phyloP scores from a whole-genome alignment of 2,888 invertebrate species.

The Drepanosiphum platanoidis region DNA sequence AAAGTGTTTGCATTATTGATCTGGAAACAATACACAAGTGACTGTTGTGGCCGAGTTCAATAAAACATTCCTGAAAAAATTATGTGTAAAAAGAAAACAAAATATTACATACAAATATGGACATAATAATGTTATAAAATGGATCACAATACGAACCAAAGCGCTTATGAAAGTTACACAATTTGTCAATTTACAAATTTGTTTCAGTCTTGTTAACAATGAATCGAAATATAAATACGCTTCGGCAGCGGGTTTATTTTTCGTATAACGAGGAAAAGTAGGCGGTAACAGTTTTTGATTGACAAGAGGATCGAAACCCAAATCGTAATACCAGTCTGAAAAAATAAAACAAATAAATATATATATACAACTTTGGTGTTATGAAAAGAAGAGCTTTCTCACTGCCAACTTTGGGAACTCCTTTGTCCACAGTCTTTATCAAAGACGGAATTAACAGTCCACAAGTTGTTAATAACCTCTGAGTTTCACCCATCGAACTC shows the following conservation, averaged over 20 bases:
- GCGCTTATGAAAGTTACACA: conserved; percentile 83
- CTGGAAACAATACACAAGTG: conserved; percentile 89
- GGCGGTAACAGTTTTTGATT: conserved; percentile 97
- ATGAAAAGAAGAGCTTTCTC: neutral
- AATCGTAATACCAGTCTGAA: conserved; percentile 66
- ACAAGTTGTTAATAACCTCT: conserved; percentile 82
- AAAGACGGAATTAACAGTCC: conserved; percentile 78
- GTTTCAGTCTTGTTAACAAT: conserved; percentile 81
- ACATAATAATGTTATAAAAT: neutral
- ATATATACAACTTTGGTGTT: neutral
- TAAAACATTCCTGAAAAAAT: conserved; percentile 84
- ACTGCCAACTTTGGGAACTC: conserved; percentile 40
- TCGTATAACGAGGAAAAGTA: conserved; percentile 95
- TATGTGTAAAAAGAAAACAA: neutral
- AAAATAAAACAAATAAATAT: neutral
- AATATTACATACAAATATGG: neutral
- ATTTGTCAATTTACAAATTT: conserved; percentile 83
- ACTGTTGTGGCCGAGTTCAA: conserved; percentile 87
- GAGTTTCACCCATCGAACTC: conserved; percentile 76
- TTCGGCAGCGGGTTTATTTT: conserved; percentile 81
- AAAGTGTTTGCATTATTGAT: conserved; percentile 86
- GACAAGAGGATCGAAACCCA: conserved; percentile 95
- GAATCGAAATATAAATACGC: conserved; percentile 84
- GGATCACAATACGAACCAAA: conserved; percentile 72
- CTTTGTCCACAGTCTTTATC: conserved; percentile 62